Evolutionary conservation across 2,888 invertebrate species (phyloP).

Genomic region (Perizoma affinitatum): DNA sequence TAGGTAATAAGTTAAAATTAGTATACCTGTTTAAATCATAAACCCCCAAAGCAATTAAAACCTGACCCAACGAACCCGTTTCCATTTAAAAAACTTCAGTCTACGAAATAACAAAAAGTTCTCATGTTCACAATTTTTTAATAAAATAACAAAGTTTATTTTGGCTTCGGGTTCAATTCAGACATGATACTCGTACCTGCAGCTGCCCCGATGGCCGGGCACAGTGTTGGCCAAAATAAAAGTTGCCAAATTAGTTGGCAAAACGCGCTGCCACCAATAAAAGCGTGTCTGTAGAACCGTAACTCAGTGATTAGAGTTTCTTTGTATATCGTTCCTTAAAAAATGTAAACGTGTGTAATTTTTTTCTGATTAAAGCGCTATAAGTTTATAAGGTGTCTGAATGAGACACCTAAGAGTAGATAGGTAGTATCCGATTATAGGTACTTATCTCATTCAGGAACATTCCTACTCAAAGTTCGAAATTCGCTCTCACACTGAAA

Average conservation of each 20-base stretch:
- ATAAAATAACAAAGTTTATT: conserved; percentile 35
- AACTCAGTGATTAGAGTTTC: background rate
- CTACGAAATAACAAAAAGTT: conserved; percentile 28
- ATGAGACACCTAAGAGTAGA: too few species aligned
- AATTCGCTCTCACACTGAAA: too few species aligned
- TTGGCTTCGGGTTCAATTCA: conserved; percentile 21
- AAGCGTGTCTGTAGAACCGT: conserved; percentile 2
- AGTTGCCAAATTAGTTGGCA: conserved; percentile 44
- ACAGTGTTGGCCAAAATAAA: conserved; percentile 34
- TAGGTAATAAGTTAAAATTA: too few species aligned
- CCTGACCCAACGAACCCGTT: conserved; percentile 22
- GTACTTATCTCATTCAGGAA: too few species aligned
- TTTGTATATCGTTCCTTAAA: too few species aligned
- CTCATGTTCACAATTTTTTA: conserved; percentile 36
- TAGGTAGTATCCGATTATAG: too few species aligned
- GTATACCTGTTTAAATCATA: background rate
- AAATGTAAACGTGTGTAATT: too few species aligned
- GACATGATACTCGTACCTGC: conserved; percentile 25
- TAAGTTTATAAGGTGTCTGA: too few species aligned
- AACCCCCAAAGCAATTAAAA: conserved; percentile 16
- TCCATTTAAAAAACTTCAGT: conserved; percentile 31
- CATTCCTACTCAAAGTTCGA: too few species aligned
- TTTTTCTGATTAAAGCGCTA: too few species aligned
- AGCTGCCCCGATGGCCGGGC: conserved; percentile 21
- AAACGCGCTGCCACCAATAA: conserved; percentile 19